Base-by-base conservation (phyloP, 2,797 vertebrate genomes). In the Gouania willdenowi region DNA sequence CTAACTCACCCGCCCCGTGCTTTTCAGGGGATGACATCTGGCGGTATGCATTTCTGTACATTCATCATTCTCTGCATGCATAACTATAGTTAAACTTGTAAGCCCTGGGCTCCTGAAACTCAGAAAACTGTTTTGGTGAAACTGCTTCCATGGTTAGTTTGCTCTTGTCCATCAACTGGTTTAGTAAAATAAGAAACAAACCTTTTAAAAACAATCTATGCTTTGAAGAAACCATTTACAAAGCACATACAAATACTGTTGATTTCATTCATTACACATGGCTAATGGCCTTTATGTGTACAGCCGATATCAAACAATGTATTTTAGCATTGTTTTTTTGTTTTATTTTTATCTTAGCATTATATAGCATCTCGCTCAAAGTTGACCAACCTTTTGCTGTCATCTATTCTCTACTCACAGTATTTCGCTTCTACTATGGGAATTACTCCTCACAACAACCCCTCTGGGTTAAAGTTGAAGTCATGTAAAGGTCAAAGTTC, bases 21-120 rank as follows among this genome's bases (percentile, higher is more conserved):
- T 62, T 69, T 37, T 43, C 42, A 64, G 47, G 62, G 32, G 57
- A 42, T 74, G 75, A 65, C 76, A 77, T 65, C 37, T 58, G 16
- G 27, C 52, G 57, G 58, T 28, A 48, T 40, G 26, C 8, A 15
- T 68, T 62, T 55, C 38, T 5, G 1, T 63, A 68, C 48, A 58
- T 62, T 46, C 43, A 54, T 75, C 53, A 56, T 42, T 23, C 35
- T 41, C 41, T 59, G 31, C 47, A 41, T 36, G 61, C 26, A 30
- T 66, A 78, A 67, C 66, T 57, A 67, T 77, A 37, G 71, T 54
- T 23, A 28, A n/a, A 57, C 42, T 28, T 48, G 31, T 32, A 41
- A 31, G 77, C 77, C 73, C 38, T 27, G 52, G 63, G 79, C 69
- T 65, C 24, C 30, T 84, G 73, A 82, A 79, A 84, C 58, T 77